phyloP scores from a whole-genome alignment of 64 coral and sea anemone genomes.

The Montipora capricornis region DNA sequence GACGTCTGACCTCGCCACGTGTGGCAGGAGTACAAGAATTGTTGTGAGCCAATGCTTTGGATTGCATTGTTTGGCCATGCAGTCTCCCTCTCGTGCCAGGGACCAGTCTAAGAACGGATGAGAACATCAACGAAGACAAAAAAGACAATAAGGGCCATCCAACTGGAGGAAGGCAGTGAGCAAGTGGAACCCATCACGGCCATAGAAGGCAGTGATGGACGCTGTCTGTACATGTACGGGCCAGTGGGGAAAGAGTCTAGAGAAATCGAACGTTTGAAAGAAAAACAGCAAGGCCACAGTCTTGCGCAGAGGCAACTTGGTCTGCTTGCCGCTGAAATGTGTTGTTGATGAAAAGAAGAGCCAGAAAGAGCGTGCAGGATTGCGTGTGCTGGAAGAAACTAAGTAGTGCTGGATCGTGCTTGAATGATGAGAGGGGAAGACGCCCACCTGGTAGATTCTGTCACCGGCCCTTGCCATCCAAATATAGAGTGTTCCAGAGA shows the following conservation, averaged over 20 bases:
- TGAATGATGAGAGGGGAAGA: background rate
- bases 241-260: background rate
- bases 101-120: background rate
- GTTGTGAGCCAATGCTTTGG: background rate
- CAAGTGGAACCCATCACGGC: background rate
- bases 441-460: background rate
- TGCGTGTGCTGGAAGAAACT: background rate
- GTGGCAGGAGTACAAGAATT: background rate
- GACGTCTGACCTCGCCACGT: background rate
- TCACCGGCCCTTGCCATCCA: background rate
- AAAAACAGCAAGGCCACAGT: background rate
- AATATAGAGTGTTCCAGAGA: background rate
- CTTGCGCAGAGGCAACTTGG: background rate
- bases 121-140: background rate
- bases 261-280: too few species aligned
- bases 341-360: background rate
- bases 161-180: background rate
- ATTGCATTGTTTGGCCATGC: slow-evolving; percentile 27
- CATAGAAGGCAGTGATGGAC: background rate
- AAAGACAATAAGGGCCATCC: background rate
- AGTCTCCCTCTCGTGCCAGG: background rate
- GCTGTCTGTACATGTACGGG: background rate
- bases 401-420: background rate
- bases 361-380: background rate
- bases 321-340: background rate